A percentile compares a stretch with the other conserved stretches of the same genome.
phyloP scores from a whole-genome alignment of 1,140 invertebrate species.

The Euura saliciscinereae region DNA sequence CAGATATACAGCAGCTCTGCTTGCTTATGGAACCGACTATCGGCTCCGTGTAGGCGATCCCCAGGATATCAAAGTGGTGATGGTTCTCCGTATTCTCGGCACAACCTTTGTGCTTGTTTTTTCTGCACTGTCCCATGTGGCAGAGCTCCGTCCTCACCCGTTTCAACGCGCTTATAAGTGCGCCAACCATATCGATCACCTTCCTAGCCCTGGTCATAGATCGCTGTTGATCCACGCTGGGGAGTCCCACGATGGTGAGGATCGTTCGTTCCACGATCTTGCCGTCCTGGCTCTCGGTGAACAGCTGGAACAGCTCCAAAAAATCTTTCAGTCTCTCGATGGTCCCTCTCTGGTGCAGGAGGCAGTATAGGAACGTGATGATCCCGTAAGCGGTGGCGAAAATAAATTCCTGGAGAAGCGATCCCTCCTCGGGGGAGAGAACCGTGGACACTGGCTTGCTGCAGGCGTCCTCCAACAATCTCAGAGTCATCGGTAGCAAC shows the following conservation, averaged over 20 bases:
- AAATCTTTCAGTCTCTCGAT: slow-evolving; percentile 65
- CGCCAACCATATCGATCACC: slow-evolving; percentile 65
- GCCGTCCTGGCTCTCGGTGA: slow-evolving; percentile 65
- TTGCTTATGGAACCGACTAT: slow-evolving; percentile 35
- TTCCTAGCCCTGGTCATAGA: slow-evolving; percentile 59
- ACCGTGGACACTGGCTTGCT: slow-evolving; percentile 34
- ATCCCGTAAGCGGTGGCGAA: slow-evolving; percentile 67
- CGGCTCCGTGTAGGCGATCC: slow-evolving; percentile 48
- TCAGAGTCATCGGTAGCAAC: slow-evolving; percentile 65
- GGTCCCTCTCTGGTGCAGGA: slow-evolving; percentile 63
- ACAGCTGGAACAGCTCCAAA: slow-evolving; percentile 66
- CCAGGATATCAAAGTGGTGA: slow-evolving; percentile 67
- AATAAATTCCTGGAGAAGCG: slow-evolving; percentile 64
- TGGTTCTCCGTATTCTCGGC: slow-evolving; percentile 51
- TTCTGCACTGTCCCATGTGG: slow-evolving; percentile 61
- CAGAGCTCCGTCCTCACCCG: slow-evolving; percentile 62
- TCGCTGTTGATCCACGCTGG: slow-evolving; percentile 50
- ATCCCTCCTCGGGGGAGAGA: slow-evolving; percentile 44
- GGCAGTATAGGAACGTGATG: slow-evolving; percentile 65
- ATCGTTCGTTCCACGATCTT: slow-evolving; percentile 65
- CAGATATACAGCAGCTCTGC: slow-evolving; percentile 63
- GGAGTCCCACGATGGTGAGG: slow-evolving; percentile 61
- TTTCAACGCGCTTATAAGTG: slow-evolving; percentile 65
- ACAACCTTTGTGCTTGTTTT: slow-evolving; percentile 61
- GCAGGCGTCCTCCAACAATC: slow-evolving; percentile 64